Evolutionary conservation across 2,797 vertebrate genomes (phyloP).

Genomic region (Prunella strophiata): DNA sequence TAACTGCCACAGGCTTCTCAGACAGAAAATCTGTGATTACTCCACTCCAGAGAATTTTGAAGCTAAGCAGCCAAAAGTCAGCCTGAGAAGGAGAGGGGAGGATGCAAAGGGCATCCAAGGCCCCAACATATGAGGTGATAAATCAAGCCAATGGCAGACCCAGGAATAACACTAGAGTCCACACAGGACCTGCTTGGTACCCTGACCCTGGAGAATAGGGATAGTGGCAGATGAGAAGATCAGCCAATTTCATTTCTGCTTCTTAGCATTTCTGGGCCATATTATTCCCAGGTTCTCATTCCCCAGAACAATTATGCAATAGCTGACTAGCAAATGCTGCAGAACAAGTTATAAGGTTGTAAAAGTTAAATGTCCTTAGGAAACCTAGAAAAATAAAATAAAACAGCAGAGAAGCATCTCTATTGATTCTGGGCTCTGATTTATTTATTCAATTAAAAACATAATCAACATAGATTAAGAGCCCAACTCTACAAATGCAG

Average conservation of each 20-base stretch:
- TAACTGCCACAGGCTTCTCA: background rate
- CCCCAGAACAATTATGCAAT: conserved; percentile 53
- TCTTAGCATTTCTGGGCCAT: conserved; percentile 59
- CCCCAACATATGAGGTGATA: background rate
- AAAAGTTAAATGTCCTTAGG: conserved; percentile 65
- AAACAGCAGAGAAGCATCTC: conserved; percentile 33
- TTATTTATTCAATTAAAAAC: conserved; percentile 62
- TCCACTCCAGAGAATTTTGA: background rate
- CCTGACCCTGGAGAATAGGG: background rate
- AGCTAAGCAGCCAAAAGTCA: background rate
- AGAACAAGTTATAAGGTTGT: conserved; percentile 51
- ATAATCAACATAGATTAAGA: conserved; percentile 52
- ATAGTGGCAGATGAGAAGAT: background rate
- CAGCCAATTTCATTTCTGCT: conserved; percentile 37
- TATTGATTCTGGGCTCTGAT: conserved; percentile 44
- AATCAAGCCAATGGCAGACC: background rate
- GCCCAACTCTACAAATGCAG: background rate
- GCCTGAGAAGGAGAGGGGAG: background rate
- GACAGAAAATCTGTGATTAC: background rate
- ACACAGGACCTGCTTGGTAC: background rate
- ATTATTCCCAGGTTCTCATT: conserved; percentile 57
- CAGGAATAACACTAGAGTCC: background rate
- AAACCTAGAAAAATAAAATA: conserved; percentile 54
- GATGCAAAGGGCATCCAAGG: background rate
- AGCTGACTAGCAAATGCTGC: conserved; percentile 41